These are phyloP conservation scores for Gonocerus acuteangulatus DNA, from an alignment of 2,888 invertebrate genomes.

Conservation along the genomic window DNA sequence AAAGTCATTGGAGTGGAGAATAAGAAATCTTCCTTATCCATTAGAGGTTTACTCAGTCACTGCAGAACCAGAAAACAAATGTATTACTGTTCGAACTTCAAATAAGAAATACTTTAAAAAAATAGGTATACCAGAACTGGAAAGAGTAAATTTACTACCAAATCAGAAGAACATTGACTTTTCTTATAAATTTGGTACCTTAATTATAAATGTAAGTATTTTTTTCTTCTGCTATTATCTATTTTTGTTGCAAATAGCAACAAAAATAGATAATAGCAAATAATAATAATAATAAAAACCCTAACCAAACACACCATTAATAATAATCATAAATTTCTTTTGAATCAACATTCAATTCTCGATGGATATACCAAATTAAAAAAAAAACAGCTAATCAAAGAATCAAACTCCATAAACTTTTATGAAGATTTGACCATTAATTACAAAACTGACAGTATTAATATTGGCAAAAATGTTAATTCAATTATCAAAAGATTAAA, in stretches of 20 bases:
- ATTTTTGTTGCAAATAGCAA: slow-evolving; percentile 7
- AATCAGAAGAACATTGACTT: slow-evolving; percentile 59
- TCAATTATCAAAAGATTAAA: too few species aligned
- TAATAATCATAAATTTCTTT: too few species aligned
- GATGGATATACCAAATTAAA: too few species aligned
- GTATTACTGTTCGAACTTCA: slow-evolving; percentile 60
- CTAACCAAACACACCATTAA: too few species aligned
- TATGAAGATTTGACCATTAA: too few species aligned
- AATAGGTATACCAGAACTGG: slow-evolving; percentile 60
- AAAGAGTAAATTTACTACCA: slow-evolving; percentile 54
- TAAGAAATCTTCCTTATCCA: slow-evolving; percentile 68
- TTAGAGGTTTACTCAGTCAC: slow-evolving; percentile 62
- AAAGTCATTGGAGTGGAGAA: slow-evolving; percentile 70
- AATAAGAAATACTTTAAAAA: slow-evolving; percentile 79
- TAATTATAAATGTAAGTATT: slow-evolving; percentile 61
- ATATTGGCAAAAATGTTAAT: too few species aligned
- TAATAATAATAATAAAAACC: too few species aligned
- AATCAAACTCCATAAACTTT: too few species aligned
- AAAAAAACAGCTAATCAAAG: too few species aligned
- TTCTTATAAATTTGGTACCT: slow-evolving; percentile 65
- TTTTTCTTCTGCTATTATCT: background rate
- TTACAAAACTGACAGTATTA: too few species aligned
- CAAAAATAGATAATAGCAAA: too few species aligned
- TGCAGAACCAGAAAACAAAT: slow-evolving; percentile 55
- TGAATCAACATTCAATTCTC: background rate